These are phyloP conservation scores for Agonopterix arenella DNA, from an alignment of 2,888 invertebrate genomes.

Conservation along the genomic window DNA sequence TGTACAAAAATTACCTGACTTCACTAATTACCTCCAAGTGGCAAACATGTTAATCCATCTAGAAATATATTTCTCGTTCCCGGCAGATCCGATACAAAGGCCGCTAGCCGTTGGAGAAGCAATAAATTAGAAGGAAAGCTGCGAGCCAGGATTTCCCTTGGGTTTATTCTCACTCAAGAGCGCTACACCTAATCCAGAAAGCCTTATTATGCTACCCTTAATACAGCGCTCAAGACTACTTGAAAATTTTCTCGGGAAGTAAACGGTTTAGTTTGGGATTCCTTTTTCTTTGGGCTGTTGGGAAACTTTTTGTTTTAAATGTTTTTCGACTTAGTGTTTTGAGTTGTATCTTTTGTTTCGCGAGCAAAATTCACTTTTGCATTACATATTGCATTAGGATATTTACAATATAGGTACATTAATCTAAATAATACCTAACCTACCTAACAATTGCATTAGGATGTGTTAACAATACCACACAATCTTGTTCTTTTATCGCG, in stretches of 20 bases:
- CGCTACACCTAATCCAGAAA: slow-evolving; percentile 74
- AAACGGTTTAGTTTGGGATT: slow-evolving; percentile 50
- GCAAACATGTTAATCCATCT: slow-evolving; percentile 67
- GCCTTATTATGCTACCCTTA: slow-evolving; percentile 76
- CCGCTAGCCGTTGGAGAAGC: slow-evolving; percentile 69
- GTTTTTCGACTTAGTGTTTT: no score
- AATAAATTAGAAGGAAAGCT: slow-evolving; percentile 75
- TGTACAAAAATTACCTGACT: slow-evolving; percentile 32
- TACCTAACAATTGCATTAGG: no score
- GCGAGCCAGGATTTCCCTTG: slow-evolving; percentile 74
- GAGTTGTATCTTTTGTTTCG: no score
- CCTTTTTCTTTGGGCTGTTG: slow-evolving; percentile 21
- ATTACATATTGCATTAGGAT: no score
- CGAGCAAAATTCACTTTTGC: no score
- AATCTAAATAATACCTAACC: no score
- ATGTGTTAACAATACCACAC: no score
- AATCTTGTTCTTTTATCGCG: no score
- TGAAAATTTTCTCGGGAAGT: slow-evolving; percentile 70
- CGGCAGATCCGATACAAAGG: slow-evolving; percentile 71
- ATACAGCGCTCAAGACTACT: slow-evolving; percentile 74
- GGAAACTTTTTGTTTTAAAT: slow-evolving; percentile 19
- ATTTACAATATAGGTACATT: no score
- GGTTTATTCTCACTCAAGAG: slow-evolving; percentile 76
- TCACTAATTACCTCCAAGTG: slow-evolving; percentile 57
- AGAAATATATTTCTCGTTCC: slow-evolving; percentile 70